phyloP scores from a whole-genome alignment of 2,113 vertebrate genomes.

The Aleadryas rufinucha region DNA sequence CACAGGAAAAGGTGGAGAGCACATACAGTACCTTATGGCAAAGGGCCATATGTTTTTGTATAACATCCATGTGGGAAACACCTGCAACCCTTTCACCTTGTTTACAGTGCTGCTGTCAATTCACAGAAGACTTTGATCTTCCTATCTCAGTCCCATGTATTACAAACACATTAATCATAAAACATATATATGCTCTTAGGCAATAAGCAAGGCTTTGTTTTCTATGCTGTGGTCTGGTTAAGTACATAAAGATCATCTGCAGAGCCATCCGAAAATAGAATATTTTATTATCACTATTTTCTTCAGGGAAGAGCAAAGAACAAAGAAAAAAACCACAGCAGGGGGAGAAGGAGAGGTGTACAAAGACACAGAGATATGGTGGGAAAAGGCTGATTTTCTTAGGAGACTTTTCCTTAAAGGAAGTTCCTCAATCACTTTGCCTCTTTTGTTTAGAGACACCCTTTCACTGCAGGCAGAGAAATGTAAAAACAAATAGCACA shows the following conservation, averaged over 20 bases:
- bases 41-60: slow-evolving; percentile 2
- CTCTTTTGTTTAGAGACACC: not conserved
- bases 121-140: slow-evolving; percentile 57
- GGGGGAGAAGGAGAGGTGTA: not conserved
- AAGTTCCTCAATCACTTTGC: not conserved
- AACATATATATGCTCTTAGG: not conserved
- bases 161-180: slow-evolving; percentile 42
- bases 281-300: not conserved
- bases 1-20: not conserved
- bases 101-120: slow-evolving; percentile 41
- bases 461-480: not conserved
- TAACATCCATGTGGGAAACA: slow-evolving; percentile 29
- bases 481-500: rapidly evolving
- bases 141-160: not conserved
- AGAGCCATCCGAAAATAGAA: not conserved
- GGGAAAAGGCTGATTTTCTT: not conserved
- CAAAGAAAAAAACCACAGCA: not conserved
- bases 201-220: slow-evolving; percentile 35
- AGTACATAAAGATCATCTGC: slow-evolving; percentile 36
- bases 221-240: not conserved
- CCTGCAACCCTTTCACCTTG: slow-evolving; percentile 44
- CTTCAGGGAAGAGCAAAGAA: not conserved
- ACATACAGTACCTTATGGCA: not conserved
- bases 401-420: not conserved
- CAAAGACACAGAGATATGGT: not conserved